Base-by-base conservation (phyloP, 2,888 invertebrate species). In the Catocala fraxini region DNA sequence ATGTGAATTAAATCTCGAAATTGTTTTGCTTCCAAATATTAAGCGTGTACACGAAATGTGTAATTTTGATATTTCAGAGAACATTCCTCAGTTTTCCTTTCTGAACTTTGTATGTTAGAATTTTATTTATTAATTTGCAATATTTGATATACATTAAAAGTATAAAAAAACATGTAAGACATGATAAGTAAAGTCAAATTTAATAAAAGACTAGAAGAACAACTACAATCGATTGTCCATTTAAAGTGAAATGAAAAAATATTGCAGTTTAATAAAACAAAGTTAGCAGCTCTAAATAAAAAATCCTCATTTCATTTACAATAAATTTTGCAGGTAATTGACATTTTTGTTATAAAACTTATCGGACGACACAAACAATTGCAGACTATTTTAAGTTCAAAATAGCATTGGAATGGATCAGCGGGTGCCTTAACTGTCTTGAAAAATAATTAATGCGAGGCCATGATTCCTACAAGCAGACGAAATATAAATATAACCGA, bases 381-480 rank as follows among this genome's bases (percentile, higher is more conserved):
- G 66, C 54, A 66, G 64, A 63, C 51, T 69, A 67, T 67, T 59
- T 61, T 55, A 58, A 56, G 51, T 66, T 62, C 65, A 71, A 73
- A 73, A 51, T 65, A 65, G 59, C 46, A 79, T 65, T 90, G 91
- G 91, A 91, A 91, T 91, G 91, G 79, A 86, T 85, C 62, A 77
- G 74, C 70, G 77, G 81, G 81, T 79, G 79, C 82, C 82, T 63
- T 85, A 87, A 88, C 85, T 86, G 86, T 83, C 83, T 81, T 78
- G 75, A 77, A 75, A 77, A 75, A 71, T 77, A 76, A 75, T 66
- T 73, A 85, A 77, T 85, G 90, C 90, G 91, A 92, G 92, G 91
- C 83, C 78, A 82, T 78, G 73, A 87, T 89, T 89, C 90, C 90
- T 80, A 68, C 62, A 74, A 77, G 68, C 71, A 68, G 61, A 79